A percentile compares a stretch with the other conserved stretches of the same genome.
These are phyloP conservation scores for Lasioglossum oenotherae DNA, from an alignment of 2,888 invertebrate species.

Conservation along the genomic window DNA sequence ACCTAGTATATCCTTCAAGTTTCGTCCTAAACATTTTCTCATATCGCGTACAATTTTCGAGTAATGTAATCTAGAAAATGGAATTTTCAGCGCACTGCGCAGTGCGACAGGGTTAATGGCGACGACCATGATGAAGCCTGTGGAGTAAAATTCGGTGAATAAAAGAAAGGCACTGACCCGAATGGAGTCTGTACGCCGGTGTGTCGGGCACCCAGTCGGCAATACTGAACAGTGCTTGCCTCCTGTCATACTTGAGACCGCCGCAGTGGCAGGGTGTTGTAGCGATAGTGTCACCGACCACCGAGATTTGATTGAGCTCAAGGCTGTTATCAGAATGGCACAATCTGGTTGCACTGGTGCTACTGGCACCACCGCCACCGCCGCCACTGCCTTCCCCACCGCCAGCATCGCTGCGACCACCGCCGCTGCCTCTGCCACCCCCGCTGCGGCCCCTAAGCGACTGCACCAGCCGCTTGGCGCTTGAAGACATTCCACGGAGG, in stretches of 20 bases:
- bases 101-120: background rate
- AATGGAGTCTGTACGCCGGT: constrained; percentile 75
- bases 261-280: constrained; percentile 83
- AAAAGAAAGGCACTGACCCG: constrained; percentile 74
- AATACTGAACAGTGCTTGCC: constrained; percentile 83
- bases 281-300: constrained; percentile 81
- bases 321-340: constrained; percentile 83
- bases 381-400: constrained; percentile 75
- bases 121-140: background rate
- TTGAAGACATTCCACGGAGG: constrained; percentile 84
- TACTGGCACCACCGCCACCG: constrained; percentile 78
- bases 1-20: too few relatives aligned
- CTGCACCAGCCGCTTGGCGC: constrained; percentile 84
- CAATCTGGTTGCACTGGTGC: constrained; percentile 81
- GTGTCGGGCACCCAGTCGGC: constrained; percentile 81
- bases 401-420: constrained; percentile 71
- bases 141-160: background rate
- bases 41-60: too few relatives aligned
- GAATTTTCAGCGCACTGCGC: too few relatives aligned
- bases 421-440: constrained; percentile 74
- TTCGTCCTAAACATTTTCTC: too few relatives aligned
- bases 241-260: constrained; percentile 84
- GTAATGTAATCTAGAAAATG: too few relatives aligned
- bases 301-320: constrained; percentile 86
- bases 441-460: constrained; percentile 83